phyloP scores from a whole-genome alignment of 2,797 vertebrate species.

The Graptemys geographica region DNA sequence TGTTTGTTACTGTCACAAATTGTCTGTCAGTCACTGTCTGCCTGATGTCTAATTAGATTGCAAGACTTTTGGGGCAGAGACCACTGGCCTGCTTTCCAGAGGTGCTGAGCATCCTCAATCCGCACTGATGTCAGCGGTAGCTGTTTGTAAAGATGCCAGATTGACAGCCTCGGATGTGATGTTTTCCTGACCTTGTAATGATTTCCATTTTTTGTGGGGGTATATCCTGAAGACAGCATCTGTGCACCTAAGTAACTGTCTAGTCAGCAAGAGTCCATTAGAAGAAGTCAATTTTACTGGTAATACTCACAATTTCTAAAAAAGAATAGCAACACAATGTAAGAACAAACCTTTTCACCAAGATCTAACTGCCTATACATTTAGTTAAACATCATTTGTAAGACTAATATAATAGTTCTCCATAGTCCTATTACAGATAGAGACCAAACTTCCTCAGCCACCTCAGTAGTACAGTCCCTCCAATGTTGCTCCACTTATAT shows the following conservation, averaged over 20 bases:
- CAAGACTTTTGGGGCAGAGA: not conserved
- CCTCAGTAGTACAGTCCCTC: not conserved
- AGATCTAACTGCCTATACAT: not conserved
- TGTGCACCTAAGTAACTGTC: not conserved
- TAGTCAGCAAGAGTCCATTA: not conserved
- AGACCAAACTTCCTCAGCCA: not conserved
- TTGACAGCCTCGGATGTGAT: not conserved
- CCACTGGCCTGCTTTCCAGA: not conserved
- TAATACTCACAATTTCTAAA: not conserved
- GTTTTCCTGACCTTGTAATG: not conserved
- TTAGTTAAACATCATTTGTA: not conserved
- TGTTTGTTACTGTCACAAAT: no score
- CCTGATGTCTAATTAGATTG: not conserved
- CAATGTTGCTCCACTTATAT: not conserved
- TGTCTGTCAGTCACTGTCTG: no score
- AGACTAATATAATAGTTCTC: not conserved
- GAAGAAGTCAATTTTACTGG: not conserved
- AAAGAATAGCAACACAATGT: not conserved
- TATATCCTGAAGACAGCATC: not conserved
- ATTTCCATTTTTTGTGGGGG: not conserved
- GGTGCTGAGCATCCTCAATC: not conserved
- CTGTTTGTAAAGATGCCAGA: not conserved
- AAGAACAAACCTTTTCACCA: not conserved
- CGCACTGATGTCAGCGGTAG: not conserved
- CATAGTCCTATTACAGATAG: no score